These are phyloP conservation scores for Orestias chungarensis DNA, from an alignment of 2,797 vertebrate genomes.

Conservation along the genomic window DNA sequence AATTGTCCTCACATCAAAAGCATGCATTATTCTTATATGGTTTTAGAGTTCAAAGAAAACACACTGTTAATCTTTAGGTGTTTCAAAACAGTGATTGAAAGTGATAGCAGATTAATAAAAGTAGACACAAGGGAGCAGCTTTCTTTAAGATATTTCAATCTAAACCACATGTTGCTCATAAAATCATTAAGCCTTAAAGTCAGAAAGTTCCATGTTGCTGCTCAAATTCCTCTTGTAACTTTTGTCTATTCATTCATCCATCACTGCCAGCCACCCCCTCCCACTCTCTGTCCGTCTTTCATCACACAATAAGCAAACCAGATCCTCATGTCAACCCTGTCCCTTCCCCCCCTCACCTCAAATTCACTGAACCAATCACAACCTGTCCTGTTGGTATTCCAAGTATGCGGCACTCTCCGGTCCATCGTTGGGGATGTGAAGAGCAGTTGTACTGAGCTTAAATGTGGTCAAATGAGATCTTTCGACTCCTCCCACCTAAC, in stretches of 20 bases:
- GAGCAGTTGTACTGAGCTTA: conserved; percentile 3
- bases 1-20: conserved; percentile 65
- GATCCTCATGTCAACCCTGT: conserved; percentile 67
- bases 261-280: conserved; percentile 61
- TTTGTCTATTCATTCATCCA: conserved; percentile 62
- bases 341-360: conserved; percentile 40
- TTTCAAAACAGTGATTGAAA: conserved; percentile 30
- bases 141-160: conserved; percentile 27
- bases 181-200: conserved; percentile 26
- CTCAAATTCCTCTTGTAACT: conserved; percentile 38
- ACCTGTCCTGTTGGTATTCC: conserved; percentile 68
- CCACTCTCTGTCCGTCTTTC: conserved; percentile 72
- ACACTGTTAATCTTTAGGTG: conserved; percentile 19
- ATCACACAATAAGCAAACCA: conserved; percentile 77
- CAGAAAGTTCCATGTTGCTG: conserved; percentile 33
- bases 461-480: conserved; percentile 41
- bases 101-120: conserved; percentile 37
- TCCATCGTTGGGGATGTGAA: conserved; percentile 56
- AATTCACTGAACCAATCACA: conserved; percentile 68
- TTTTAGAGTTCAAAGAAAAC: conserved; percentile 52
- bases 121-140: conserved; percentile 34
- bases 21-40: conserved; percentile 56
- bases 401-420: conserved; percentile 74
- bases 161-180: conserved; percentile 23
- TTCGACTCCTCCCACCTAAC: conserved; percentile 41